A percentile compares a stretch with the other conserved stretches of the same genome.
Conservation (phyloP, 2,888 invertebrate species). For the Bombylius discolor region DNA sequence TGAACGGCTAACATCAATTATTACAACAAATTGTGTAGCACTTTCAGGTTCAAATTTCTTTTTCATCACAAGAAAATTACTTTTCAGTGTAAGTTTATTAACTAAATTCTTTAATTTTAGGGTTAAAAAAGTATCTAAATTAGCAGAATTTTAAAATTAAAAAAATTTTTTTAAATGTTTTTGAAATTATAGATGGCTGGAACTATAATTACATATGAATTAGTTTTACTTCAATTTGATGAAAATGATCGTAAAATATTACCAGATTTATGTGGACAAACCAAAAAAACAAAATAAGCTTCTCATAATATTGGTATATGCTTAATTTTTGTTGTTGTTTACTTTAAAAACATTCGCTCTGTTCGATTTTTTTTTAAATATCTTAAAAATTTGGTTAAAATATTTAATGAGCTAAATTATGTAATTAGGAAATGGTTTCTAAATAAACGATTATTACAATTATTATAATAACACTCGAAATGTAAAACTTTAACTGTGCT, state of each 20-base stretch:
- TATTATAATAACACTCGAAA: too few species aligned
- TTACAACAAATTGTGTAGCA: slow-evolving; percentile 42
- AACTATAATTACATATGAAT: slow-evolving; percentile 51
- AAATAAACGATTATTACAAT: too few species aligned
- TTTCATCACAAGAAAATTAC: slow-evolving; percentile 42
- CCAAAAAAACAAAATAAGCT: too few species aligned
- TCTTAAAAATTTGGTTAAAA: too few species aligned
- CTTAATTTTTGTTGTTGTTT: too few species aligned
- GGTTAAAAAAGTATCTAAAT: neutral
- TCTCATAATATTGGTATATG: too few species aligned
- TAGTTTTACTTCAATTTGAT: slow-evolving; percentile 50
- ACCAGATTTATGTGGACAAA: slow-evolving; percentile 21
- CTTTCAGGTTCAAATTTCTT: slow-evolving; percentile 50
- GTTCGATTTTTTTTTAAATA: too few species aligned
- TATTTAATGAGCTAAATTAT: too few species aligned
- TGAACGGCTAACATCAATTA: slow-evolving; percentile 45
- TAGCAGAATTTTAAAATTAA: neutral
- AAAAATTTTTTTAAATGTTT: neutral
- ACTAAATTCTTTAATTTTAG: neutral
- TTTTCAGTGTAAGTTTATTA: slow-evolving; percentile 40
- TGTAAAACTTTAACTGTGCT: too few species aligned
- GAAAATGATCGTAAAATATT: slow-evolving; percentile 22
- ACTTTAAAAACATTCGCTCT: too few species aligned
- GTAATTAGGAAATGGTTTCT: too few species aligned
- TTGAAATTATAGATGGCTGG: slow-evolving; percentile 42